A percentile compares a stretch with the other conserved stretches of the same genome.
These are phyloP conservation scores for Amblyopsis rosae DNA, from an alignment of 2,113 vertebrate species.

Conservation along the genomic window DNA sequence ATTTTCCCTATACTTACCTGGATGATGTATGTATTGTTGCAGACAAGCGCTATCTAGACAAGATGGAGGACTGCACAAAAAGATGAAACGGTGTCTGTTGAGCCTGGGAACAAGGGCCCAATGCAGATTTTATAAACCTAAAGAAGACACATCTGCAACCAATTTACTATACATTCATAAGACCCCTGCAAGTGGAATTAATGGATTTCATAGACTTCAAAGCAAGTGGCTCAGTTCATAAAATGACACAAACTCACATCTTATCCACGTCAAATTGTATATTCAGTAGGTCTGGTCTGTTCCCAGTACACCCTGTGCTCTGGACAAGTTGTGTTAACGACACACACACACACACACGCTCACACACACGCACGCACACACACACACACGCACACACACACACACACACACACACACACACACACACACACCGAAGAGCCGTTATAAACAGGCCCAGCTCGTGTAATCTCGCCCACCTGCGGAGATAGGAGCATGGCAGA, in stretches of 20 bases:
- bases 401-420: constrained; percentile 12
- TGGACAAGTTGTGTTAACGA: not conserved
- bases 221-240: constrained; percentile 27
- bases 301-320: not conserved
- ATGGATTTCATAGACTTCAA: constrained; percentile 29
- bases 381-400: constrained; percentile 1
- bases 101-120: constrained; percentile 6
- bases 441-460: constrained; percentile 25
- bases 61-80: not conserved
- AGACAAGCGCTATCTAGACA: not conserved
- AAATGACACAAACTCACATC: constrained; percentile 22
- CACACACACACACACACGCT: not conserved
- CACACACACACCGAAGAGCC: not conserved
- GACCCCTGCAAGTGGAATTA: constrained; percentile 1
- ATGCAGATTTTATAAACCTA: not conserved
- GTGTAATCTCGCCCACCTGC: constrained; percentile 18
- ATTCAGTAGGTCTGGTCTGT: constrained; percentile 13
- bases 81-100: not conserved
- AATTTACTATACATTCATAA: constrained; percentile 34
- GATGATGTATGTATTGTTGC: not conserved
- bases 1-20: no score
- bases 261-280: constrained; percentile 39
- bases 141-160: constrained; percentile 24
- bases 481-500: not conserved
- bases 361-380: constrained; percentile 7